Base-by-base conservation (phyloP, 2,797 vertebrate species). In the Harpagifer antarcticus region DNA sequence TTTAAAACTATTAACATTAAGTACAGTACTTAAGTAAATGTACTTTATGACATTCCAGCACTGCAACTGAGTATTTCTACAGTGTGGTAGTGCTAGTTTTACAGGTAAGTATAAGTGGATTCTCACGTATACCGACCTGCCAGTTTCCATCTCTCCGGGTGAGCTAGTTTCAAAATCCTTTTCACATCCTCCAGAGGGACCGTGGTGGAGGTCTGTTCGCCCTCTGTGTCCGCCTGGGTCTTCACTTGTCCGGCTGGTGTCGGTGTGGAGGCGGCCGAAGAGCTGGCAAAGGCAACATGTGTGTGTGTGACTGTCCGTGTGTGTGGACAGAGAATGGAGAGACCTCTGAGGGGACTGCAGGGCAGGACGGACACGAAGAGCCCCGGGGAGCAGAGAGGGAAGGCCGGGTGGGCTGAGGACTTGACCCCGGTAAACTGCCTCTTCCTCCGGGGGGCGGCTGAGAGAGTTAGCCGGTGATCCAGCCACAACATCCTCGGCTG, bases 71-170 rank as follows among this genome's bases (percentile, higher is more conserved):
- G 33, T 37, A 37, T 37, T 37, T 37, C 33, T 9, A 37, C 33
- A 37, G 1, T 37, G 33, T 37, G 33, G 33, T 37, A 37, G 6
- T 37, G 33, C 33, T 37, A 37, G 8, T 37, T 37, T 37, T 9
- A 15, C 42, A 48, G 15, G 10, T 27, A 19, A 3, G 23, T 11
- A 31, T 2, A 19, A 20, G 15, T 6, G 44, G 17, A 9, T 9
- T 54, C 20, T 13, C 47, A 53, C 6, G 20, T 0, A 48, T 2
- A 23, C 43, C 40, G 43, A 19, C 97, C 96, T 94, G 97, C 71
- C 72, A 99, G 88, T 40, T 94, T 95, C 92, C 96, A 89, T 88
- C 96, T 96, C 93, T 98, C 96, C 1, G 97, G 94, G 15, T 92
- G 81, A 60, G 96, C 96, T 23, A 98, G 92, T 20, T 79, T 63